Percentiles rank a stretch among this genome's conserved stretches.
phyloP scores from a whole-genome alignment of 2,888 invertebrate species.

The Acrobasis repandana region DNA sequence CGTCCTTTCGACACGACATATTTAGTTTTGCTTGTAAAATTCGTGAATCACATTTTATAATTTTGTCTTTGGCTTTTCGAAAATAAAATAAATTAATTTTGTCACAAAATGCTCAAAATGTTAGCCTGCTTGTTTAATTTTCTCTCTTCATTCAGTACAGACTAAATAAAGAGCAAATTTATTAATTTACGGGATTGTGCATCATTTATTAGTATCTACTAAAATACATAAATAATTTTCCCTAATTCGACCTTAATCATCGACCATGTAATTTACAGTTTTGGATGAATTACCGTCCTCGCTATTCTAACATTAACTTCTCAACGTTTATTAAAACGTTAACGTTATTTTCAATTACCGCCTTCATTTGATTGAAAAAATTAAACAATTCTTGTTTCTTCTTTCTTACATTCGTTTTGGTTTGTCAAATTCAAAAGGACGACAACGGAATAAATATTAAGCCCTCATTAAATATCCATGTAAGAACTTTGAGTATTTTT shows the following conservation, averaged over 20 bases:
- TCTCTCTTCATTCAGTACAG: too few relatives aligned
- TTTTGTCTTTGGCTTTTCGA: not conserved
- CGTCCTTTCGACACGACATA: not conserved
- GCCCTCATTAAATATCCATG: constrained; percentile 4
- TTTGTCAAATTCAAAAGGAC: too few relatives aligned
- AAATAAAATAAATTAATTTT: not conserved
- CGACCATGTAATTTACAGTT: not conserved
- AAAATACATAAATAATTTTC: not conserved
- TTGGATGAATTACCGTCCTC: not conserved
- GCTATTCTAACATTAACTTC: not conserved
- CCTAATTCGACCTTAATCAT: not conserved
- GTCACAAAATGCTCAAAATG: not conserved
- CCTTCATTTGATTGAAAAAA: too few relatives aligned
- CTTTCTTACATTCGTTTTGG: too few relatives aligned
- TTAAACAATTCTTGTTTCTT: too few relatives aligned
- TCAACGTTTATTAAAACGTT: constrained; percentile 2
- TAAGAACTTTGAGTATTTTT: constrained; percentile 19
- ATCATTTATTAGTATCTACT: not conserved
- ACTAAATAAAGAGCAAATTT: not conserved
- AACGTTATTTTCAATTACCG: too few relatives aligned
- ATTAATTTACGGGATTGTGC: not conserved
- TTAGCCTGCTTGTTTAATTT: too few relatives aligned
- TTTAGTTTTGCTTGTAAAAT: not conserved
- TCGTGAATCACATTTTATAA: not conserved
- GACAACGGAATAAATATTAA: not conserved